These are phyloP conservation scores for Corvus moneduloides DNA, from an alignment of 2,113 vertebrate species.

Conservation along the genomic window DNA sequence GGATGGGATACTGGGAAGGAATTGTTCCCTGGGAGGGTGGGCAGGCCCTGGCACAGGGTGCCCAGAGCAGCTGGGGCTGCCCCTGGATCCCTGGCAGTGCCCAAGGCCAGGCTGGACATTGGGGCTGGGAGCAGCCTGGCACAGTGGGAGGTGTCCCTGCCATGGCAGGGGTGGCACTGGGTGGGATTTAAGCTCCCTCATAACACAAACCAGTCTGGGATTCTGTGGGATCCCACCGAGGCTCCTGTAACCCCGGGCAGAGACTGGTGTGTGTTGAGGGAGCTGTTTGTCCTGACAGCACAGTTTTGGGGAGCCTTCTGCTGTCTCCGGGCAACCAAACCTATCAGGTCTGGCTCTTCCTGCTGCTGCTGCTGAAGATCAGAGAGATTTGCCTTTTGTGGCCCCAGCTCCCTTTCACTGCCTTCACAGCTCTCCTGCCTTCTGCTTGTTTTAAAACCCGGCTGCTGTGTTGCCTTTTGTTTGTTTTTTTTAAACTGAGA, in stretches of 20 bases:
- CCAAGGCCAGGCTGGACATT: background rate
- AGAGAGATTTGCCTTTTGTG: background rate
- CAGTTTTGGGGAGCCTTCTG: background rate
- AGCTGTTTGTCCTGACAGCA: fast-evolving
- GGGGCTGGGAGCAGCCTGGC: background rate
- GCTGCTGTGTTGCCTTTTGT: background rate
- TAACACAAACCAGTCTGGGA: background rate
- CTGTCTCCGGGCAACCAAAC: background rate
- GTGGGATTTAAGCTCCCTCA: background rate
- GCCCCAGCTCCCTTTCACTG: background rate
- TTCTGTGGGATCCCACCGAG: background rate
- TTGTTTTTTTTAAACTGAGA: background rate
- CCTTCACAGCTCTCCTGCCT: background rate
- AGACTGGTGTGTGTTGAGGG: fast-evolving
- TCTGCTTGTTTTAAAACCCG: fast-evolving
- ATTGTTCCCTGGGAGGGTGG: background rate
- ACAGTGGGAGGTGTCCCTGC: background rate
- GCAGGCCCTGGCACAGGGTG: fast-evolving
- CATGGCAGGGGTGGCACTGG: fast-evolving
- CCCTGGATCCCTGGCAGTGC: background rate
- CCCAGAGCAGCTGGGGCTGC: background rate
- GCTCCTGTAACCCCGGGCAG: background rate
- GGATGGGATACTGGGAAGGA: background rate
- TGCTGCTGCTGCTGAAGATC: background rate
- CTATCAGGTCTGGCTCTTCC: background rate